Base-by-base conservation (phyloP, 2,113 vertebrate genomes). In the Isichthys henryi region DNA sequence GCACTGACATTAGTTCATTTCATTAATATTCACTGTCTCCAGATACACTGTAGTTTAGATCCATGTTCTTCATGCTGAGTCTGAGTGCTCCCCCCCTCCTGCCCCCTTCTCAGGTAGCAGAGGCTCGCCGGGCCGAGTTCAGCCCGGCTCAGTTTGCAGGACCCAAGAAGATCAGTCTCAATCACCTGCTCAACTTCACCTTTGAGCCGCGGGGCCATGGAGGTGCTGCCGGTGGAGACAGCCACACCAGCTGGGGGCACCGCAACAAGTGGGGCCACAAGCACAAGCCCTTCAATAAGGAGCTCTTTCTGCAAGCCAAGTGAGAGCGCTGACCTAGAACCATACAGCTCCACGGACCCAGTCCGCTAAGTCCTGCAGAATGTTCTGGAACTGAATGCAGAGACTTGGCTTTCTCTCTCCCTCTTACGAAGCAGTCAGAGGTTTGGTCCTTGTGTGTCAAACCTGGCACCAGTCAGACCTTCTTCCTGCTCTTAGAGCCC, bases 231-330 rank as follows among this genome's bases (percentile, higher is more conserved):
- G 97, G 96, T 92, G 97, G 96, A 86, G 97, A 97, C 89, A 95
- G 97, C 90, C 96, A 96, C 91, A 95, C 97, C 92, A 96, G 94
- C 92, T 98, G 98, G 98, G 98, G 97, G 21, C 98, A 96, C 93
- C 97, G 97, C 92, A 99, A 99, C 96, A 98, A 98, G 91, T 99
- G 98, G 98, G 98, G 98, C 88, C 97, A 99, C 93, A 97, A 96
- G 91, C 95, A 96, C 92, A 99, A 99, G 92, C 98, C 98, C 88
- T 99, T 99, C 94, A 99, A 97, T 95, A 99, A 99, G 96, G 98
- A 99, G 93, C 97, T 99, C 74, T 99, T 99, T 91, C 95, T 99
- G 88, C 98, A 99, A 96, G 98, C 98, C 93, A 99, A 99, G 98
- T 99, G 94, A 97, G 97, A 35, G 49, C 10, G 35, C 35, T 13